These are phyloP conservation scores for Pyrrhia umbra DNA, from an alignment of 2,888 invertebrate genomes.

Conservation along the genomic window DNA sequence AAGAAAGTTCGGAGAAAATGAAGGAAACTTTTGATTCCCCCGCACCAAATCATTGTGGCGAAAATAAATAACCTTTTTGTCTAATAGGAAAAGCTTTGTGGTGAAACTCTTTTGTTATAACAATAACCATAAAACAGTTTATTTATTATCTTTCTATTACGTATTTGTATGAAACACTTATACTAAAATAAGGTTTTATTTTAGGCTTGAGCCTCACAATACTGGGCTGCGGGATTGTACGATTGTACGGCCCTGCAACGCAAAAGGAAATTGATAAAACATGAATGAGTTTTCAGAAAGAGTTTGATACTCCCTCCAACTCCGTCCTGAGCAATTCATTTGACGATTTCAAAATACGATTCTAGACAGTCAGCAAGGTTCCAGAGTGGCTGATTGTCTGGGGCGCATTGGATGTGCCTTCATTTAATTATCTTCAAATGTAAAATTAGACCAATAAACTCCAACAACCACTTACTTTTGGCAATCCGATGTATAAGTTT, in stretches of 20 bases:
- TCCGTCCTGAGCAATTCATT: too few species aligned
- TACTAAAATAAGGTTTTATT: slow-evolving; percentile 4
- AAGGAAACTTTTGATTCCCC: slow-evolving; percentile 77
- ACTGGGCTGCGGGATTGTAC: too few species aligned
- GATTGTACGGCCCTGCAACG: too few species aligned
- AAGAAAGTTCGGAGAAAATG: slow-evolving; percentile 70
- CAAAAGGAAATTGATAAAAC: too few species aligned
- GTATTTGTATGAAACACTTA: background rate
- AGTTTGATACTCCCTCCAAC: too few species aligned
- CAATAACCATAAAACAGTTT: slow-evolving; percentile 61
- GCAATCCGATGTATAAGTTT: too few species aligned
- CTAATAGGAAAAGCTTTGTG: slow-evolving; percentile 72
- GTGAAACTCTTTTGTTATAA: slow-evolving; percentile 63
- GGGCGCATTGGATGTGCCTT: too few species aligned
- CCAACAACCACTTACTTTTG: background rate
- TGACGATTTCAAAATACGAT: too few species aligned
- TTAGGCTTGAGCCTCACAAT: too few species aligned
- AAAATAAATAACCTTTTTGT: slow-evolving; percentile 74
- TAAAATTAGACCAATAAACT: background rate
- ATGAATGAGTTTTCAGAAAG: too few species aligned
- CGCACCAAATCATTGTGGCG: slow-evolving; percentile 70
- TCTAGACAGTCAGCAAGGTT: background rate
- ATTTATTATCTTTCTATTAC: slow-evolving; percentile 49
- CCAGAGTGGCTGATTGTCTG: background rate
- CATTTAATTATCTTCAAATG: background rate